These are phyloP conservation scores for Drosophila kikkawai DNA, from an alignment of 1,140 invertebrate species.

Conservation along the genomic window DNA sequence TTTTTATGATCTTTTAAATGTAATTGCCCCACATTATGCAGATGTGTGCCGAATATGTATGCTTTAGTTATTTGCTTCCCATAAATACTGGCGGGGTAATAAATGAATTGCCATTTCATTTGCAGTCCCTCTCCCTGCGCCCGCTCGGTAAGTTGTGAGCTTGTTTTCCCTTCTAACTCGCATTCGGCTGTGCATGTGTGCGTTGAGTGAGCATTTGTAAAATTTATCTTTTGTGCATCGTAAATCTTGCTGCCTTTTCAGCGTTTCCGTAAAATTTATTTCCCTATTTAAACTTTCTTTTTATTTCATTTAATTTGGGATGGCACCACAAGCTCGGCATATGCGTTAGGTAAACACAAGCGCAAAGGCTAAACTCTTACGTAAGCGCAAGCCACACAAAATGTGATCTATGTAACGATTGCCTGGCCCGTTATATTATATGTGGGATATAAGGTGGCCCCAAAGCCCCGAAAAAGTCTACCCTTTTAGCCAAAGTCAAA, in stretches of 20 bases:
- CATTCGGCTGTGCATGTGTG: conserved; percentile 47
- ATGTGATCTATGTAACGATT: conserved; percentile 74
- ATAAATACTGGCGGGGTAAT: conserved; percentile 70
- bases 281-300: conserved; percentile 77
- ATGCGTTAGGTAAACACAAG: conserved; percentile 38
- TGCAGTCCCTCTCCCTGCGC: conserved; percentile 39
- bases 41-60: conserved; percentile 56
- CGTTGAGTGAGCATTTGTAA: conserved; percentile 48
- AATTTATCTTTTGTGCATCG: conserved; percentile 78
- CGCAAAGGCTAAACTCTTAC: conserved; percentile 3
- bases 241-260: conserved; percentile 80
- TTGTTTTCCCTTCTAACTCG: conserved; percentile 53
- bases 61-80: conserved; percentile 70
- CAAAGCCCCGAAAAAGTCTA: conserved; percentile 18
- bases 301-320: conserved; percentile 34
- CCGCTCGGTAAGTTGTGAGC: conserved; percentile 17
- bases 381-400: conserved; percentile 25
- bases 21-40: conserved; percentile 77
- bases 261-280: conserved; percentile 77
- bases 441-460: conserved; percentile 20
- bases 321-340: neutral
- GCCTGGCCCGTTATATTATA: conserved; percentile 34
- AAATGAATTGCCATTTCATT: conserved; percentile 80
- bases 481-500: conserved; percentile 67
- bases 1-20: conserved; percentile 75